These are phyloP conservation scores for Lepus townsendii DNA, from an alignment of 2,797 vertebrate species.

Conservation along the genomic window DNA sequence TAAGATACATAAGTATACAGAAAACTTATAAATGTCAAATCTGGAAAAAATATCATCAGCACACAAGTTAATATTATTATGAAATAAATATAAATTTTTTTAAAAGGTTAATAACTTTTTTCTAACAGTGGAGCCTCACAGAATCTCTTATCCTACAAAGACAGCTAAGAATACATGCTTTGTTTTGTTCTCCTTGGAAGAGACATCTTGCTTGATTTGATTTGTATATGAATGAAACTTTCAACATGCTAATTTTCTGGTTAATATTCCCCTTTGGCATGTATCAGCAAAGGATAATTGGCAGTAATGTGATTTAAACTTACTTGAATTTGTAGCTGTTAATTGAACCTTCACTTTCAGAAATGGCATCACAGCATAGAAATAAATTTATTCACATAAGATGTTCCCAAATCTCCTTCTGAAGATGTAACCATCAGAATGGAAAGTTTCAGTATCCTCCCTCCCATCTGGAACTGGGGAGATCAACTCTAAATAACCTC, in stretches of 20 bases:
- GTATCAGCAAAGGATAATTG: slow-evolving; percentile 79
- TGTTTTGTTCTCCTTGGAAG: slow-evolving; percentile 73
- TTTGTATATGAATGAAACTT: slow-evolving; percentile 78
- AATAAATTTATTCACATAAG: slow-evolving; percentile 76
- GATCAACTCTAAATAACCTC: slow-evolving; percentile 78
- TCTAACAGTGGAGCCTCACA: neutral
- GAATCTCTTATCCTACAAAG: slow-evolving; percentile 55
- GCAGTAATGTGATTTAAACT: slow-evolving; percentile 81
- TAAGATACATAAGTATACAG: neutral
- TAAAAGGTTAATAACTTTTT: neutral
- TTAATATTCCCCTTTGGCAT: slow-evolving; percentile 82
- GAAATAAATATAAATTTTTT: slow-evolving; percentile 29
- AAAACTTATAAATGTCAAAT: neutral
- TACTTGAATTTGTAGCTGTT: slow-evolving; percentile 80
- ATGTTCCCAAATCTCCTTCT: slow-evolving; percentile 69
- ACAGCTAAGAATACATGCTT: slow-evolving; percentile 5
- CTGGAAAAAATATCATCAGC: neutral
- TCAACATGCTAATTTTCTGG: slow-evolving; percentile 80
- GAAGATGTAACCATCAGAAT: slow-evolving; percentile 51
- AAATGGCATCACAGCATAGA: slow-evolving; percentile 67
- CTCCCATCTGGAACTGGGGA: slow-evolving; percentile 68
- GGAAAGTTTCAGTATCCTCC: slow-evolving; percentile 53
- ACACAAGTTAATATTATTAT: neutral
- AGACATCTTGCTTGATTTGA: slow-evolving; percentile 72
- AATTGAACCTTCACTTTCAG: slow-evolving; percentile 81